Conservation (phyloP, 2,113 vertebrate genomes). For the Anguilla rostrata region DNA sequence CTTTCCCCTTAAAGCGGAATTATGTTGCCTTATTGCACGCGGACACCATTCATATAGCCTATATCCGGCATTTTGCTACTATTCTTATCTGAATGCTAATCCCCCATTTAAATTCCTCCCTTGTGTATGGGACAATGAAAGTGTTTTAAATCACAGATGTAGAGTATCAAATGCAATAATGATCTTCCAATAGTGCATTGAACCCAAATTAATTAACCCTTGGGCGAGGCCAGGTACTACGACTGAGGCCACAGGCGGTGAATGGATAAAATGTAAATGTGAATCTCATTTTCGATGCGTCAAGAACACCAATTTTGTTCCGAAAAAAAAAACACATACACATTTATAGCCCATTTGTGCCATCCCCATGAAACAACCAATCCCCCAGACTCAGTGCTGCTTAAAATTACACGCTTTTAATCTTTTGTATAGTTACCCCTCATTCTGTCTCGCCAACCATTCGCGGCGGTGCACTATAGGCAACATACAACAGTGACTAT, state of each 20-base stretch:
- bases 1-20: neutral
- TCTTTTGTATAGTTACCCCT: slow-evolving; percentile 88
- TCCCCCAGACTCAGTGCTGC: slow-evolving; percentile 79
- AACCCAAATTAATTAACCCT: slow-evolving; percentile 96
- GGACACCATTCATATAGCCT: slow-evolving; percentile 85
- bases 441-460: slow-evolving; percentile 67
- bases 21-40: neutral
- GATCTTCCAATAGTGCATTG: slow-evolving; percentile 81
- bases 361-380: slow-evolving; percentile 78
- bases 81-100: slow-evolving; percentile 90
- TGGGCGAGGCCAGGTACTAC: slow-evolving; percentile 82
- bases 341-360: slow-evolving; percentile 92
- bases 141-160: slow-evolving; percentile 87
- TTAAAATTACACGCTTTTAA: slow-evolving; percentile 74
- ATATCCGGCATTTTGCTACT: slow-evolving; percentile 82
- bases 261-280: slow-evolving; percentile 94
- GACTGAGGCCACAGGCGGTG: slow-evolving; percentile 86
- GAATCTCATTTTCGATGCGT: slow-evolving; percentile 85
- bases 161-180: slow-evolving; percentile 84
- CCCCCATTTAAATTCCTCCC: slow-evolving; percentile 85
- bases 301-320: slow-evolving; percentile 85
- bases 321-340: slow-evolving; percentile 85
- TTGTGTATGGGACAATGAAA: slow-evolving; percentile 82
- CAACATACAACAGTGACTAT: slow-evolving; percentile 71
- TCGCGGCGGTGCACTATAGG: slow-evolving; percentile 64